phyloP scores from a whole-genome alignment of 2,797 vertebrate genomes.

The Cossypha polioptera region DNA sequence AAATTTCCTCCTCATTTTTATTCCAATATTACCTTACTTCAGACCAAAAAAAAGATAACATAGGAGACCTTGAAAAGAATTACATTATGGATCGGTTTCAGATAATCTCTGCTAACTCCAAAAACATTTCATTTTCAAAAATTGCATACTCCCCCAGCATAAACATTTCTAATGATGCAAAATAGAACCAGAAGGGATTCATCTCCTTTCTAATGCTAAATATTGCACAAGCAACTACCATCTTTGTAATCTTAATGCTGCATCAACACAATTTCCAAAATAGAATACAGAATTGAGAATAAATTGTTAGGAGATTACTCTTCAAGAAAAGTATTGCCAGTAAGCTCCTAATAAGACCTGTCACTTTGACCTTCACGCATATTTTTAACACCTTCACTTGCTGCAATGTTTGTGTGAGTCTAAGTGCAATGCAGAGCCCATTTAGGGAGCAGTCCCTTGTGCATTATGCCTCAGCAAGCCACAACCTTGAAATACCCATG shows the following conservation, averaged over 20 bases:
- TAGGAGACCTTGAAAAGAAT: conserved; percentile 2
- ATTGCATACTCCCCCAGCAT: conserved; percentile 6
- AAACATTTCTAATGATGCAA: conserved; percentile 43
- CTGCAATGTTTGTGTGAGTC: not conserved
- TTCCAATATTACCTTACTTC: not conserved
- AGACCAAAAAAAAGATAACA: not conserved
- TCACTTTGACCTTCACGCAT: conserved; percentile 4
- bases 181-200: conserved; percentile 33
- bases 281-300: conserved; percentile 1
- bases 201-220: conserved; percentile 37
- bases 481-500: conserved; percentile 27
- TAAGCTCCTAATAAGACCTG: conserved; percentile 11
- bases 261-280: conserved; percentile 24
- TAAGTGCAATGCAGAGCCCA: not conserved
- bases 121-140: conserved; percentile 55
- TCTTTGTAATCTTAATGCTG: conserved; percentile 7
- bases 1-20: conserved; percentile 17
- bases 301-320: conserved; percentile 45
- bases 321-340: conserved; percentile 18
- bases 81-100: conserved; percentile 32
- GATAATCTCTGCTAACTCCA: conserved; percentile 30
- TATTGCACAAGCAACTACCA: conserved; percentile 3
- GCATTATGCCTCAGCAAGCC: not conserved
- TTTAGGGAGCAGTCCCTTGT: conserved; percentile 22
- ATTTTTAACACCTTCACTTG: conserved; percentile 23